Conservation (phyloP, 2,888 invertebrate genomes). For the Agrochola macilenta region DNA sequence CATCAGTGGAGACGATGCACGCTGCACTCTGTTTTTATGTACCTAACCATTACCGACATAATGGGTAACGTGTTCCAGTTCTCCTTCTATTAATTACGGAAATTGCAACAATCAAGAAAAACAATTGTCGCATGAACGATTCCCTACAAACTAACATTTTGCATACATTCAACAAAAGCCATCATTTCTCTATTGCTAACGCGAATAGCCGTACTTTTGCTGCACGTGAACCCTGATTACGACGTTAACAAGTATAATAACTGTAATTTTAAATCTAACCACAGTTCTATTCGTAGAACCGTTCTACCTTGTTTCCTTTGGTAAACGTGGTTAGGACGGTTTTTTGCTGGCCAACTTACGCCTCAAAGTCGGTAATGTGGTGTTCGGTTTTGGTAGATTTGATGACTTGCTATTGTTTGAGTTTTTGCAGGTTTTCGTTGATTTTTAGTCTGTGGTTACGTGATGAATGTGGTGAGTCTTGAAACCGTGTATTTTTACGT, state of each 20-base stretch:
- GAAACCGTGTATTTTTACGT: neutral
- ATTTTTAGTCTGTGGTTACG: slow-evolving; percentile 39
- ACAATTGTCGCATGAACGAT: slow-evolving; percentile 36
- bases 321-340: slow-evolving; percentile 71
- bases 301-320: slow-evolving; percentile 76
- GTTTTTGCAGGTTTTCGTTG: slow-evolving; percentile 42
- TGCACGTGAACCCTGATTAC: slow-evolving; percentile 74
- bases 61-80: neutral
- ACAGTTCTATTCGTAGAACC: slow-evolving; percentile 78
- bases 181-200: slow-evolving; percentile 63
- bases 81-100: neutral
- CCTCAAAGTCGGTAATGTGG: slow-evolving; percentile 53
- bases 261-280: slow-evolving; percentile 81
- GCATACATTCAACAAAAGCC: slow-evolving; percentile 46
- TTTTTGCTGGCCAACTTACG: slow-evolving; percentile 62
- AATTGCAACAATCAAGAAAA: slow-evolving; percentile 30
- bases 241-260: slow-evolving; percentile 78
- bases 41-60: neutral
- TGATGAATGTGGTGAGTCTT: slow-evolving; percentile 3
- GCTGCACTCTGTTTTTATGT: neutral
- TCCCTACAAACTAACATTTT: slow-evolving; percentile 41
- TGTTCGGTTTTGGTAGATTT: slow-evolving; percentile 41
- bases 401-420: slow-evolving; percentile 51
- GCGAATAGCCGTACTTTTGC: slow-evolving; percentile 70
- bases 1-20: neutral